A percentile compares a stretch with the other conserved stretches of the same genome.
Evolutionary conservation across 1,140 invertebrate species (phyloP).

Genomic region (Drosophila ohnishii): DNA sequence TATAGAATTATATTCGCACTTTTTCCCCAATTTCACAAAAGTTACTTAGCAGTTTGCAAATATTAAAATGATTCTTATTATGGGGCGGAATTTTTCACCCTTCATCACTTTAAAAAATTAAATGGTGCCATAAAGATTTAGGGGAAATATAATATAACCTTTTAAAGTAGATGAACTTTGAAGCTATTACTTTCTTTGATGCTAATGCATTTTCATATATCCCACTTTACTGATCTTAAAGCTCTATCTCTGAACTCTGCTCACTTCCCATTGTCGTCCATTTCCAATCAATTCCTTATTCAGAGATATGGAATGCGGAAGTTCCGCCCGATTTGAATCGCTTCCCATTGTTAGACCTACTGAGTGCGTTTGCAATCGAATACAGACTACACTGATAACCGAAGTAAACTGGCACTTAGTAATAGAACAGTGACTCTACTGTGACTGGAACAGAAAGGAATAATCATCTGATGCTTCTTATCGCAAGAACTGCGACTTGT

Average conservation of each 20-base stretch:
- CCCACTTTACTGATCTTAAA: background rate
- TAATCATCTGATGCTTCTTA: conserved; percentile 7
- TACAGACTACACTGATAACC: conserved; percentile 11
- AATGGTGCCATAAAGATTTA: no score
- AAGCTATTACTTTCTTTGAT: background rate
- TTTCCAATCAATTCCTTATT: background rate
- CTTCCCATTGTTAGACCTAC: conserved; percentile 5
- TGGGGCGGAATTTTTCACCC: background rate
- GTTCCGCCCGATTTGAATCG: conserved; percentile 2
- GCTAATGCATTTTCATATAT: background rate
- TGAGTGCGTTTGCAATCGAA: conserved; percentile 7
- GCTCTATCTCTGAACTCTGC: background rate
- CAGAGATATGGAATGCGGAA: conserved; percentile 27
- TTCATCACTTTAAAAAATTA: no score
- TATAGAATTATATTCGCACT: background rate
- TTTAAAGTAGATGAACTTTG: background rate
- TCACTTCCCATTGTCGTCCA: background rate
- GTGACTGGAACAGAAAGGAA: background rate
- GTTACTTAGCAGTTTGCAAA: background rate
- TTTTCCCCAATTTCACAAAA: background rate
- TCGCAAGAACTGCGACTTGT: conserved; percentile 27
- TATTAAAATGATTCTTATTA: background rate
- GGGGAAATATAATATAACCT: background rate
- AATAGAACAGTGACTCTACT: background rate
- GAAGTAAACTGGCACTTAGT: background rate